Percentiles rank a stretch among this genome's conserved stretches.
phyloP scores from a whole-genome alignment of 2,113 vertebrate species.

The Arothron firmamentum region DNA sequence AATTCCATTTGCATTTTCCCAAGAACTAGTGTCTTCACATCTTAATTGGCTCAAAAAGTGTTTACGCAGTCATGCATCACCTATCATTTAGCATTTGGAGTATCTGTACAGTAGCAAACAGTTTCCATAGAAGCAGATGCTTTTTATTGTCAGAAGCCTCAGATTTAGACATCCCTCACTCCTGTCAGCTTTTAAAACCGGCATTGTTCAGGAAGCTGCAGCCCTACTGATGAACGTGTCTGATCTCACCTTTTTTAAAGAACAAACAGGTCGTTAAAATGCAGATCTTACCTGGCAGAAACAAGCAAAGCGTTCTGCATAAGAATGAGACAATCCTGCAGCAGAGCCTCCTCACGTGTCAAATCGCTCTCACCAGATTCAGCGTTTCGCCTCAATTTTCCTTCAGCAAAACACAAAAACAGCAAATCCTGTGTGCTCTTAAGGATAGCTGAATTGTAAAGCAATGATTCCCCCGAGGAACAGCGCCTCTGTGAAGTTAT shows the following conservation, averaged over 20 bases:
- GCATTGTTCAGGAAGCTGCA: neutral
- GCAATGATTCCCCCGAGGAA: conserved; percentile 25
- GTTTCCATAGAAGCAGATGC: conserved; percentile 16
- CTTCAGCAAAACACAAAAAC: conserved; percentile 23
- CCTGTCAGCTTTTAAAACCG: conserved; percentile 16
- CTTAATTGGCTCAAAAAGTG: conserved; percentile 43
- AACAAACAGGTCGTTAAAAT: conserved; percentile 5
- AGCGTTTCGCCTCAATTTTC: conserved; percentile 11
- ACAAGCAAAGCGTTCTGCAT: conserved; percentile 45
- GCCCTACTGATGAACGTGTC: conserved; percentile 8
- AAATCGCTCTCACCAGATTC: too few relatives aligned
- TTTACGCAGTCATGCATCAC: conserved; percentile 38
- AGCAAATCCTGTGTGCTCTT: neutral
- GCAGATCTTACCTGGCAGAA: conserved; percentile 69
- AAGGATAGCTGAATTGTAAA: conserved; percentile 14
- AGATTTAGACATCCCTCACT: conserved; percentile 6
- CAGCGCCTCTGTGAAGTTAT: conserved; percentile 36
- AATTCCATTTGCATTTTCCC: conserved; percentile 33
- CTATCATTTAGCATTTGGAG: conserved; percentile 24
- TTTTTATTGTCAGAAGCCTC: conserved; percentile 22
- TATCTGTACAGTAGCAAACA: conserved; percentile 38
- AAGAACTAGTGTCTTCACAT: conserved; percentile 25
- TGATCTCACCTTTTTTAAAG: neutral
- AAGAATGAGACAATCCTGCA: neutral
- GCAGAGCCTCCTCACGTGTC: too few relatives aligned